Conservation (phyloP, 2,888 invertebrate genomes). For the Celastrina argiolus region DNA sequence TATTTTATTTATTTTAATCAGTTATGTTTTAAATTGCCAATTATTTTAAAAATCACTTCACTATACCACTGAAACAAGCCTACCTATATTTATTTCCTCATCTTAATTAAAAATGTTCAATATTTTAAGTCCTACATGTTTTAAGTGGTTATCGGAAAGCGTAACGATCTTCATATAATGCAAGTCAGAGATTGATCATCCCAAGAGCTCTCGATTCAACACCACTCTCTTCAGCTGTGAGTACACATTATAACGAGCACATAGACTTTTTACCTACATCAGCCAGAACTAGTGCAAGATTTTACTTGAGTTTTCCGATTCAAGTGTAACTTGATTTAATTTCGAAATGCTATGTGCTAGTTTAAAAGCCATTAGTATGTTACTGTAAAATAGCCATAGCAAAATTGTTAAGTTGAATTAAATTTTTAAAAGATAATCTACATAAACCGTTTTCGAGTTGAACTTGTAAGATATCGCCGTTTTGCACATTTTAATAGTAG, state of each 20-base stretch:
- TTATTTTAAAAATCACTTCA: too few relatives aligned
- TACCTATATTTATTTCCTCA: too few relatives aligned
- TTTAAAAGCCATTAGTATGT: too few relatives aligned
- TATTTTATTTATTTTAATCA: too few relatives aligned
- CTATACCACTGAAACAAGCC: too few relatives aligned
- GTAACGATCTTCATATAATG: conserved; percentile 17
- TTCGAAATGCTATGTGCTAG: background rate
- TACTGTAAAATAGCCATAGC: too few relatives aligned
- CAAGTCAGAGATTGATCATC: conserved; percentile 12
- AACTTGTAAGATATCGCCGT: too few relatives aligned
- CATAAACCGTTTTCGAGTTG: too few relatives aligned
- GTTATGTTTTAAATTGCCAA: too few relatives aligned
- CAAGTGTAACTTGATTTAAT: background rate
- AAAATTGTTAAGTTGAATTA: too few relatives aligned
- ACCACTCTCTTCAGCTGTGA: conserved; percentile 2
- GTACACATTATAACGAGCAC: conserved; percentile 14
- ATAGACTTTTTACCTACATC: background rate
- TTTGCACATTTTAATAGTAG: too few relatives aligned
- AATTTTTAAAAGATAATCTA: too few relatives aligned
- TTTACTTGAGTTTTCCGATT: background rate
- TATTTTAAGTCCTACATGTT: background rate
- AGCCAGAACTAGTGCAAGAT: background rate
- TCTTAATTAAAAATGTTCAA: background rate
- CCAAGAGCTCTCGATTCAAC: conserved; percentile 3
- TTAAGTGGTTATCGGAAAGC: conserved; percentile 9